Percentiles rank a stretch among this genome's conserved stretches.
Conservation (phyloP, 2,888 invertebrate species). For the Phalangium opilio region DNA sequence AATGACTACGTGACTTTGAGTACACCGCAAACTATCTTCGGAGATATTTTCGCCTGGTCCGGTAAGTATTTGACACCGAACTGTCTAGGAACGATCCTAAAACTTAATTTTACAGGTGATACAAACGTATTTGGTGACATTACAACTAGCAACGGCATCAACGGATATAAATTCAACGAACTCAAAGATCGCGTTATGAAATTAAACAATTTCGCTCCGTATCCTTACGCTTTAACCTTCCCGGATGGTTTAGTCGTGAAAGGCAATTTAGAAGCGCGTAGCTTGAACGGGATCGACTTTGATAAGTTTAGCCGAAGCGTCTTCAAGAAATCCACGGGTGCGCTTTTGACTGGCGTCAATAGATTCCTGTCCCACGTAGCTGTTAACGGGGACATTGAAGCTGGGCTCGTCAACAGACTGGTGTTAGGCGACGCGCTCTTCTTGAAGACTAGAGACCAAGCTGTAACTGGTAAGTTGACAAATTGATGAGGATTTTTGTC, state of each 20-base stretch:
- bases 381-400: conserved; percentile 11
- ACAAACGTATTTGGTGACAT: conserved; percentile 2
- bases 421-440: conserved; percentile 6
- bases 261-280: conserved; percentile 1
- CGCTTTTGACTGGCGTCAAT: conserved; percentile 2
- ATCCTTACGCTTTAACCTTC: conserved; percentile 3
- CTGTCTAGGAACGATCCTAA: neutral
- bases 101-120: conserved; percentile 3
- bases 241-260: conserved; percentile 1
- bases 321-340: no score
- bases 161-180: conserved; percentile 6
- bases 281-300: conserved; percentile 8
- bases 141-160: conserved; percentile 9
- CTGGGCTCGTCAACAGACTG: conserved; percentile 9
- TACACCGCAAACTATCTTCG: no score
- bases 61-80: no score
- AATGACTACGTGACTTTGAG: no score
- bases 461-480: conserved; percentile 8
- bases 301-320: neutral
- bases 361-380: conserved; percentile 10
- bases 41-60: no score
- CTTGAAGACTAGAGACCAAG: conserved; percentile 5
- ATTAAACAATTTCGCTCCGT: conserved; percentile 2
- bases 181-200: conserved; percentile 10
- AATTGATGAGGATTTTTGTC: no score